Evolutionary conservation across 1,140 invertebrate species (phyloP).

Genomic region (Formica selysi): DNA sequence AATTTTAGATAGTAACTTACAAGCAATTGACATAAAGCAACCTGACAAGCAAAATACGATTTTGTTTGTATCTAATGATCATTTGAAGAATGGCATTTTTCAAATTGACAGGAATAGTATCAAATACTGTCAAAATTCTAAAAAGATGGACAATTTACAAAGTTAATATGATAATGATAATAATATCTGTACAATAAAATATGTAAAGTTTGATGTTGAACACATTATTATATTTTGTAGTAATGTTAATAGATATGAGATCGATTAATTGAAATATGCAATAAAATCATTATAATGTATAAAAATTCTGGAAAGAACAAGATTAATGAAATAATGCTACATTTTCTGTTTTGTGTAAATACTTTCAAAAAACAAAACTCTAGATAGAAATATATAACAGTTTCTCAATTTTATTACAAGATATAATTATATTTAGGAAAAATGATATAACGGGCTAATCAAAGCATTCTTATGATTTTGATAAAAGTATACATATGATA

Average conservation of each 20-base stretch:
- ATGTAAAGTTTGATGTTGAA: slow-evolving; percentile 43
- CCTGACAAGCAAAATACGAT: slow-evolving; percentile 82
- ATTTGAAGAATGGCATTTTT: slow-evolving; percentile 75
- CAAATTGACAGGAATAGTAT: slow-evolving; percentile 76
- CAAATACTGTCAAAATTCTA: slow-evolving; percentile 66
- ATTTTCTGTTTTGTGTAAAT: slow-evolving; percentile 60
- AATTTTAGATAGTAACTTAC: slow-evolving; percentile 78
- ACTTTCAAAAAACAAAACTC: slow-evolving; percentile 40
- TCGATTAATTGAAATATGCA: slow-evolving; percentile 24
- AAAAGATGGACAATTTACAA: slow-evolving; percentile 59
- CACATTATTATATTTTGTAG: slow-evolving; percentile 45
- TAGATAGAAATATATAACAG: slow-evolving; percentile 49
- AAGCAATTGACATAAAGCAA: slow-evolving; percentile 80
- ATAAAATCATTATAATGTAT: slow-evolving; percentile 25
- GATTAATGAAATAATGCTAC: slow-evolving; percentile 21
- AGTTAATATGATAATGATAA: slow-evolving; percentile 48
- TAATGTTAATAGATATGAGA: slow-evolving; percentile 35
- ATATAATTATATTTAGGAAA: slow-evolving; percentile 17
- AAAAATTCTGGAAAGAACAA: slow-evolving; percentile 4
- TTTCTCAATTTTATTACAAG: slow-evolving; percentile 74
- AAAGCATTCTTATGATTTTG: slow-evolving; percentile 39
- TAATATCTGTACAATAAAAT: slow-evolving; percentile 40
- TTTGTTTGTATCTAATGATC: slow-evolving; percentile 78
- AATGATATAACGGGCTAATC: slow-evolving; percentile 23
- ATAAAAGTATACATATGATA: slow-evolving; percentile 3